A percentile compares a stretch with the other conserved stretches of the same genome.
These are phyloP conservation scores for Andrena bucephala DNA, from an alignment of 2,888 invertebrate genomes.

Conservation along the genomic window DNA sequence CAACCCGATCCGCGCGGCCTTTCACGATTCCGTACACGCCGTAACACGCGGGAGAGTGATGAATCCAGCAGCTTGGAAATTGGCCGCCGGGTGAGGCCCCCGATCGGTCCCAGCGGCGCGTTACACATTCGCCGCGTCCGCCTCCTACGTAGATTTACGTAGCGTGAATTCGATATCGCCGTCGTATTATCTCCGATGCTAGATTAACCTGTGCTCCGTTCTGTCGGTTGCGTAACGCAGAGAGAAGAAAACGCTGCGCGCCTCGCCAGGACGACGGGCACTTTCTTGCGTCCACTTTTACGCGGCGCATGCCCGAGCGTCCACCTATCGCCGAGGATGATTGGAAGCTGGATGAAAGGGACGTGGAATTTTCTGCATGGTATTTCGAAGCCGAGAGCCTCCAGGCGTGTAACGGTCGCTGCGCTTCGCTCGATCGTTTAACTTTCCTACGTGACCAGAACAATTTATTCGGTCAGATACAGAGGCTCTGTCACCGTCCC, in stretches of 20 bases:
- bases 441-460: constrained; percentile 27
- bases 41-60: constrained; percentile 49
- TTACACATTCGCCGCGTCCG: constrained; percentile 47
- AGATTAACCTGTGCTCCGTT: constrained; percentile 48
- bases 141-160: neutral
- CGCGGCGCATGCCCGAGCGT: constrained; percentile 2
- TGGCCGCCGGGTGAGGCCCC: constrained; percentile 21
- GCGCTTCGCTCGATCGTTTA: constrained; percentile 28
- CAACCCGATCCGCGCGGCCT: constrained; percentile 65
- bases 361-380: constrained; percentile 56
- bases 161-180: constrained; percentile 50
- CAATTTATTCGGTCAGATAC: constrained; percentile 11
- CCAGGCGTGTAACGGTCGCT: constrained; percentile 44
- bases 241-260: constrained; percentile 42
- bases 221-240: constrained; percentile 34
- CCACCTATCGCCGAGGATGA: constrained; percentile 41
- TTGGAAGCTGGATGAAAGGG: constrained; percentile 58
- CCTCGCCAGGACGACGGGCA: constrained; percentile 5
- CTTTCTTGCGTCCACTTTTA: constrained; percentile 57
- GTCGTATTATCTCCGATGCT: constrained; percentile 57
- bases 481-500: constrained; percentile 1
- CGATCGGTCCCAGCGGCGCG: constrained; percentile 40
- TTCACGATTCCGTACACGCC: constrained; percentile 60
- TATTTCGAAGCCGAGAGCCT: constrained; percentile 50
- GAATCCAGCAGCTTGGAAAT: constrained; percentile 60